phyloP scores from a whole-genome alignment of 2,888 invertebrate genomes.

The Taphrorychus bicolor region DNA sequence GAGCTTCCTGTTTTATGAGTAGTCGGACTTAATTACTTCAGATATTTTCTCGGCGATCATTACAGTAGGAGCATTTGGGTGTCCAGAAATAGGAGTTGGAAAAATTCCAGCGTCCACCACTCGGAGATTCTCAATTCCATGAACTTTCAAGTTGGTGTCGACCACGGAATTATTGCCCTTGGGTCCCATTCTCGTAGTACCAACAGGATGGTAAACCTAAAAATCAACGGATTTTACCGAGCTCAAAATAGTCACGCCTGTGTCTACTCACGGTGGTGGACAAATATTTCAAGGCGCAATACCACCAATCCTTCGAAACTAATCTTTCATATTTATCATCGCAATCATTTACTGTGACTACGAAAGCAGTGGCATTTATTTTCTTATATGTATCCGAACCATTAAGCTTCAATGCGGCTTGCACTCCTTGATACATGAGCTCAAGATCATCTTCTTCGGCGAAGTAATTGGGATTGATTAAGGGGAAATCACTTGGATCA shows the following conservation, averaged over 20 bases:
- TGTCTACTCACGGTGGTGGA: conserved; percentile 8
- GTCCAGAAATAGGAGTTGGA: conserved; percentile 29
- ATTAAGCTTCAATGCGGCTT: background rate
- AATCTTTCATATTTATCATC: background rate
- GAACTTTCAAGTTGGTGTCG: conserved; percentile 25
- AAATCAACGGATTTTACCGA: background rate
- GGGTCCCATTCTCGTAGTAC: conserved; percentile 33
- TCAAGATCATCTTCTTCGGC: conserved; percentile 7
- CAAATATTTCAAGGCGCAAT: conserved; percentile 10
- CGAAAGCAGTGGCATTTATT: background rate
- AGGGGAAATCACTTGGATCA: conserved; percentile 47
- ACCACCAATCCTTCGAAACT: conserved; percentile 17
- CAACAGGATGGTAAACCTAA: conserved; percentile 30
- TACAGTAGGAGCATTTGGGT: conserved; percentile 30
- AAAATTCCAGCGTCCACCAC: conserved; percentile 36
- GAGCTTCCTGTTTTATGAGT: background rate
- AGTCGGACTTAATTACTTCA: conserved; percentile 31
- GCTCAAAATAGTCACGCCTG: background rate
- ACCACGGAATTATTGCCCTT: conserved; percentile 19
- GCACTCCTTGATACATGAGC: conserved; percentile 7
- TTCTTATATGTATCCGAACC: background rate
- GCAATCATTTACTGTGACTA: background rate
- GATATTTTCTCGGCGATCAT: conserved; percentile 41
- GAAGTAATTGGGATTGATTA: conserved; percentile 44
- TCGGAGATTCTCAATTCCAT: conserved; percentile 32